phyloP scores from a whole-genome alignment of 1,140 invertebrate genomes.

The Eueides isabella region DNA sequence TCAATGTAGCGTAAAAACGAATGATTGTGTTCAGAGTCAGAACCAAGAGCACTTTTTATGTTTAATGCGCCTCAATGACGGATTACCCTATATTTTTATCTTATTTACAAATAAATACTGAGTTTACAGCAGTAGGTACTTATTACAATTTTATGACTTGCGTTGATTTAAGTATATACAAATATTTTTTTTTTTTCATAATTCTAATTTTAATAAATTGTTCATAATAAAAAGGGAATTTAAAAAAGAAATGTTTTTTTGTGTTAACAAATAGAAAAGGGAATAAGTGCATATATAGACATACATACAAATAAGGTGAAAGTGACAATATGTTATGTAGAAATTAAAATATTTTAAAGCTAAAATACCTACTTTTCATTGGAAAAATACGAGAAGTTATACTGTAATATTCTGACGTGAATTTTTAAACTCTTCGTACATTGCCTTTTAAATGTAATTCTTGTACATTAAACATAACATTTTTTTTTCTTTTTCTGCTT shows the following conservation, averaged over 20 bases:
- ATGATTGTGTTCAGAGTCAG: constrained; percentile 32
- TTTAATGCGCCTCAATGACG: background rate
- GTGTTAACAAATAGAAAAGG: background rate
- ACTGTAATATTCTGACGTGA: too few relatives aligned
- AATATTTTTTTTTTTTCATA: background rate
- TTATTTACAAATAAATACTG: constrained; percentile 2
- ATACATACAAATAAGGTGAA: background rate
- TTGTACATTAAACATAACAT: too few relatives aligned
- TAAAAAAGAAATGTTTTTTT: background rate
- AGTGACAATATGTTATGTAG: background rate
- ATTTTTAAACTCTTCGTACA: too few relatives aligned
- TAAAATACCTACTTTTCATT: background rate
- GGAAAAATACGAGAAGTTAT: too few relatives aligned
- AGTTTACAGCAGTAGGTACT: background rate
- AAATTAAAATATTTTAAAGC: background rate
- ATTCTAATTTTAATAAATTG: background rate
- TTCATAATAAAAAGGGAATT: background rate
- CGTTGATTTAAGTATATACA: too few relatives aligned
- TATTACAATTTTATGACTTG: background rate
- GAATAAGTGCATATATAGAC: background rate
- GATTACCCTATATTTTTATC: constrained; percentile 18
- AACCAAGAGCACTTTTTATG: constrained; percentile 26
- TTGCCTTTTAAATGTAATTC: too few relatives aligned
- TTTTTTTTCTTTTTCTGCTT: too few relatives aligned
- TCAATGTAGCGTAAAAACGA: constrained; percentile 48